Conservation (phyloP, 2,113 vertebrate genomes). For the Coreoperca whiteheadi region DNA sequence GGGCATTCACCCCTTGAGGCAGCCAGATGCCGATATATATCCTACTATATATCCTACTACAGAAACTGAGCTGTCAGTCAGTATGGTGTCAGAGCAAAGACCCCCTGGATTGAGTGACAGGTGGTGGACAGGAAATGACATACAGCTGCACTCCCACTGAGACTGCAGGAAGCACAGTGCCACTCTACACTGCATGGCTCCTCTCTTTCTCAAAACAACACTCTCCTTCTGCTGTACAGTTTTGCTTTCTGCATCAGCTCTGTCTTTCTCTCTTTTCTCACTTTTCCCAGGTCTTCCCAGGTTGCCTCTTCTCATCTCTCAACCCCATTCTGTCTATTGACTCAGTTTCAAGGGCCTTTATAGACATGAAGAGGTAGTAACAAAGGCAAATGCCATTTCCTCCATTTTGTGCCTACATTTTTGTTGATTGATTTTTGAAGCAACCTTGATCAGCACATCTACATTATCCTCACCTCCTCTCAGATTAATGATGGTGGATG, state of each 20-base stretch:
- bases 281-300: neutral
- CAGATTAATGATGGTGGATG: neutral
- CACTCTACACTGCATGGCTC: conserved; percentile 19
- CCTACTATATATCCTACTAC: conserved; percentile 24
- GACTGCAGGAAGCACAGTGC: conserved; percentile 39
- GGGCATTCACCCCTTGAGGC: conserved; percentile 36
- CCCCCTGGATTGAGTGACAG: conserved; percentile 72
- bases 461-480: conserved; percentile 13
- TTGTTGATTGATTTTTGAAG: neutral
- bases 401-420: neutral
- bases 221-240: neutral
- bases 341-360: neutral
- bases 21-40: conserved; percentile 42
- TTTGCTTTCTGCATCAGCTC: neutral
- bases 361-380: neutral
- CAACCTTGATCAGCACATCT: conserved; percentile 24
- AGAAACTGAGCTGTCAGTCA: conserved; percentile 63
- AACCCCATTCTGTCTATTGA: neutral
- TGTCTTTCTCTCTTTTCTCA: neutral
- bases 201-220: conserved; percentile 3
- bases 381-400: neutral
- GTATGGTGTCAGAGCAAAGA: conserved; percentile 35
- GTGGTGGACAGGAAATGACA: conserved; percentile 76
- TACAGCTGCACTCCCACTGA: conserved; percentile 59
- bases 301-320: neutral